Percentiles rank a stretch among this genome's conserved stretches.
phyloP scores from a whole-genome alignment of 2,113 vertebrate genomes.

The Gymnobelideus leadbeateri region DNA sequence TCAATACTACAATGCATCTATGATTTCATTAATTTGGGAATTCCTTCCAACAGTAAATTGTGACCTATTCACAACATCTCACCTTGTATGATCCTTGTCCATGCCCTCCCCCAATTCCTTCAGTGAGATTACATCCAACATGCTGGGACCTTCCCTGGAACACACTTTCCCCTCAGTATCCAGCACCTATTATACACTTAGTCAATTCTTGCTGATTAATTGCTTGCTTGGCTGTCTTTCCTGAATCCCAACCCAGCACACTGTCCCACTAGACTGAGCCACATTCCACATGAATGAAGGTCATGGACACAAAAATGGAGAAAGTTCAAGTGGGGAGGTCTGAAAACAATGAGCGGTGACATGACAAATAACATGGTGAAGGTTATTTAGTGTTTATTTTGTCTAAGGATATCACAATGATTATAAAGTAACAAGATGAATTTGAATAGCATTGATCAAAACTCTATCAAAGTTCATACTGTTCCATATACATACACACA shows the following conservation, averaged over 20 bases:
- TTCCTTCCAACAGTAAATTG: too few species aligned
- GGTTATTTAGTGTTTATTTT: not conserved
- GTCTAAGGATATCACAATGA: not conserved
- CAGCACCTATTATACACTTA: not conserved
- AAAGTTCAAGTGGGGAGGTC: not conserved
- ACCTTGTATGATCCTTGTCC: too few species aligned
- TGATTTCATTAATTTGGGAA: too few species aligned
- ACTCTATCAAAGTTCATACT: conserved; percentile 41
- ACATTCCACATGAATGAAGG: too few species aligned
- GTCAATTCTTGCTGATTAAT: not conserved
- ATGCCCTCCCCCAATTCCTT: too few species aligned
- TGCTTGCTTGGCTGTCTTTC: not conserved
- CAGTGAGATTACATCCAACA: too few species aligned
- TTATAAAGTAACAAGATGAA: not conserved
- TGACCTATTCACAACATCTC: too few species aligned
- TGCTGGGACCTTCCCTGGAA: not conserved
- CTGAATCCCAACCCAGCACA: not conserved
- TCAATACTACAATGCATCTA: too few species aligned
- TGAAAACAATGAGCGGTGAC: not conserved
- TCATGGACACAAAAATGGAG: not conserved
- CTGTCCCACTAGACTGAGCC: not conserved
- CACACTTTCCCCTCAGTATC: not conserved
- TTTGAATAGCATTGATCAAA: conserved; percentile 41
- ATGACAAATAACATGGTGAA: not conserved
- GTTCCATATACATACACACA: not conserved